Evolutionary conservation across 2,113 vertebrate genomes (phyloP).

Genomic region (Ciconia boyciana): DNA sequence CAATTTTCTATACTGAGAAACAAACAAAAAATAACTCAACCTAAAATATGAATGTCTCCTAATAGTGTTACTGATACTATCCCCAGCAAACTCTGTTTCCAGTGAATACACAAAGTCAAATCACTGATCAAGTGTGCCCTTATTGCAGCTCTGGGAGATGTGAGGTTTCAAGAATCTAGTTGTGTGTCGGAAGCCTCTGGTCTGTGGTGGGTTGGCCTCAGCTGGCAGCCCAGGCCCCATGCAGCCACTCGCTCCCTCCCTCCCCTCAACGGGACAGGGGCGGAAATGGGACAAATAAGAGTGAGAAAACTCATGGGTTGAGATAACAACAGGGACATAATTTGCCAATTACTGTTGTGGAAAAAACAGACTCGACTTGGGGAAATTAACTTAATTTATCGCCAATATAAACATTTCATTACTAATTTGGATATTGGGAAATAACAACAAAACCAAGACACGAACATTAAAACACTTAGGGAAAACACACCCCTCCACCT

Average conservation of each 20-base stretch:
- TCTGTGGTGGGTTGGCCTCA: not conserved
- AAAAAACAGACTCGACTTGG: fast-evolving
- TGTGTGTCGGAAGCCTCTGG: not conserved
- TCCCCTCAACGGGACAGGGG: fast-evolving
- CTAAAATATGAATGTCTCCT: not conserved
- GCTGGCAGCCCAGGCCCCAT: not conserved
- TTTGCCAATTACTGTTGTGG: not conserved
- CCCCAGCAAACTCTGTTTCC: not conserved
- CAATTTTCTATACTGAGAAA: not conserved
- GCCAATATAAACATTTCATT: not conserved
- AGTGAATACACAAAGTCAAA: not conserved
- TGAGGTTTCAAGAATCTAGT: not conserved
- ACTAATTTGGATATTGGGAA: not conserved
- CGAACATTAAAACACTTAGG: fast-evolving
- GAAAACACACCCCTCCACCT: not conserved
- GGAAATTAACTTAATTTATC: not conserved
- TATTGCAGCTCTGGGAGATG: not conserved
- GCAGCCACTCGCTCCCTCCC: fast-evolving
- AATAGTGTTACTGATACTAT: not conserved
- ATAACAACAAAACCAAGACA: not conserved
- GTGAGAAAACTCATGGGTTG: not conserved
- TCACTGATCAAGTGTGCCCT: not conserved
- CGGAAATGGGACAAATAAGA: not conserved
- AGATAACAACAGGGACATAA: not conserved
- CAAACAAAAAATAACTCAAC: not conserved